Percentiles rank a stretch among this genome's conserved stretches.
phyloP scores from a whole-genome alignment of 2,888 invertebrate genomes.

The Dicycla oo region DNA sequence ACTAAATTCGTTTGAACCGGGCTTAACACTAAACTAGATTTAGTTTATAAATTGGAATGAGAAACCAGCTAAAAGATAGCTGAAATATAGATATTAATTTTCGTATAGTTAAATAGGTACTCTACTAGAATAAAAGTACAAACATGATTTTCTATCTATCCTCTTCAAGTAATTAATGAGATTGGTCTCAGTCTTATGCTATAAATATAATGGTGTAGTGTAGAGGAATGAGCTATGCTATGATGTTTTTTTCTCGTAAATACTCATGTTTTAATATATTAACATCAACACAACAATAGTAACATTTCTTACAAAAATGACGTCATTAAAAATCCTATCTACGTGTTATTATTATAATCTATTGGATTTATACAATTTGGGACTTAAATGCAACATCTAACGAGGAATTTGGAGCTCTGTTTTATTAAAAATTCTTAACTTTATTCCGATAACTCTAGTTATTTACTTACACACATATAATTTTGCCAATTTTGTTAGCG shows the following conservation, averaged over 20 bases:
- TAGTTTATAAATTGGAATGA: conserved; percentile 65
- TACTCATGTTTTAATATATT: conserved; percentile 54
- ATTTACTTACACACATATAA: conserved; percentile 43
- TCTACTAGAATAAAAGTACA: conserved; percentile 63
- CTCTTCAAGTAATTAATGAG: conserved; percentile 69
- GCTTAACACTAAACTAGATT: conserved; percentile 59
- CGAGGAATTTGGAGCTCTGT: conserved; percentile 47
- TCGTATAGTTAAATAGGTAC: conserved; percentile 39
- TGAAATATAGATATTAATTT: conserved; percentile 51
- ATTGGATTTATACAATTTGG: conserved; percentile 70
- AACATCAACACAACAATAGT: conserved; percentile 68
- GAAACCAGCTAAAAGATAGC: conserved; percentile 62
- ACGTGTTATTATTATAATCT: conserved; percentile 61
- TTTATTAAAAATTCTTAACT: conserved; percentile 26
- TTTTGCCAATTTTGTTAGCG: conserved; percentile 6
- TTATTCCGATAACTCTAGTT: conserved; percentile 20
- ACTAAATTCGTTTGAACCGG: conserved; percentile 34
- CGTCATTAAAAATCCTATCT: conserved; percentile 80
- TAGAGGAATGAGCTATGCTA: conserved; percentile 64
- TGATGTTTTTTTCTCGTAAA: conserved; percentile 39
- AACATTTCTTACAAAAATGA: conserved; percentile 78
- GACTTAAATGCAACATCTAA: conserved; percentile 72
- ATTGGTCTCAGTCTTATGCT: conserved; percentile 87
- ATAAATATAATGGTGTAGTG: conserved; percentile 62
- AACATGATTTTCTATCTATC: conserved; percentile 60